These are phyloP conservation scores for Champsocephalus gunnari DNA, from an alignment of 2,797 vertebrate species.

Conservation along the genomic window DNA sequence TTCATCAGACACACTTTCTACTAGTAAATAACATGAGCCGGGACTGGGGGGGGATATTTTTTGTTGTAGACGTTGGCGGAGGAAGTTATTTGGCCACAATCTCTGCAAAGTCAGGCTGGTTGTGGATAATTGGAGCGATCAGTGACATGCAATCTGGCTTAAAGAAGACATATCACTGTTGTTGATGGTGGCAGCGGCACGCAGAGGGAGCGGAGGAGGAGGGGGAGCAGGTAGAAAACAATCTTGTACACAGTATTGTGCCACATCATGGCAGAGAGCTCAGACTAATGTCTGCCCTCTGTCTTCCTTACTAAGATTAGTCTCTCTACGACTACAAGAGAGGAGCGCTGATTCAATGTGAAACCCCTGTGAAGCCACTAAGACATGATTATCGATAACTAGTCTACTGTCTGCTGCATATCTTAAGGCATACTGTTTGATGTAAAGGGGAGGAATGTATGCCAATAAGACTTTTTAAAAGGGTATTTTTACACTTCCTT, in stretches of 20 bases:
- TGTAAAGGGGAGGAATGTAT: not conserved
- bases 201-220: slow-evolving; percentile 14
- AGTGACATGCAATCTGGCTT: slow-evolving; percentile 51
- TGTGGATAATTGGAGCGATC: slow-evolving; percentile 59
- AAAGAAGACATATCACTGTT: slow-evolving; percentile 54
- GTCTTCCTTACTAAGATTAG: slow-evolving; percentile 48
- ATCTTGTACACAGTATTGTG: slow-evolving; percentile 42
- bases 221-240: slow-evolving; percentile 39
- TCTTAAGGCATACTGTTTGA: not conserved
- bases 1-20: slow-evolving; percentile 43
- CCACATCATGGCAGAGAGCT: slow-evolving; percentile 40
- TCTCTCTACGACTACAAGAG: slow-evolving; percentile 13
- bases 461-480: no score
- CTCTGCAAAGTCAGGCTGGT: slow-evolving; percentile 44
- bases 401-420: slow-evolving; percentile 14
- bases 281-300: slow-evolving; percentile 48
- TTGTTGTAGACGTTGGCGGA: slow-evolving; percentile 20
- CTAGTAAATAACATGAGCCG: slow-evolving; percentile 28
- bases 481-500: no score
- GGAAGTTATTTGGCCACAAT: slow-evolving; percentile 41
- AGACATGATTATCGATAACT: slow-evolving; percentile 36
- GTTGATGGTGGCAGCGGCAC: slow-evolving; percentile 37
- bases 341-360: slow-evolving; percentile 41
- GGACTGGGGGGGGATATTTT: slow-evolving; percentile 17
- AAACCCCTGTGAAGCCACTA: slow-evolving; percentile 29